A percentile compares a stretch with the other conserved stretches of the same genome.
Evolutionary conservation across 2,888 invertebrate species (phyloP).

Genomic region (Parthenolecanium corni): DNA sequence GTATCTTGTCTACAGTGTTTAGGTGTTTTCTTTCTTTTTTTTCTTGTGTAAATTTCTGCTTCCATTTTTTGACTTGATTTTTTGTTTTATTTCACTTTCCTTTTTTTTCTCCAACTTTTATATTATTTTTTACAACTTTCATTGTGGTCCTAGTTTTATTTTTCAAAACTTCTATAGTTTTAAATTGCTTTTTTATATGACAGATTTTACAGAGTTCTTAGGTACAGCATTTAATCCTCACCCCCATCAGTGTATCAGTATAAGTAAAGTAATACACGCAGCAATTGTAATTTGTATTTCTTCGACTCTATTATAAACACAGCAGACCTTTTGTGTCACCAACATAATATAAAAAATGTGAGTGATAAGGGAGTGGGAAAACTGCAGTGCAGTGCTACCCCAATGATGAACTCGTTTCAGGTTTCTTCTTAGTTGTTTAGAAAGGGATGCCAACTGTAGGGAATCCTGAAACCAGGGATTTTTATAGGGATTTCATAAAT

Average conservation of each 20-base stretch:
- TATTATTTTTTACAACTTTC: conserved; percentile 17
- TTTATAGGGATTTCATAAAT: no score
- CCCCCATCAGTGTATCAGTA: conserved; percentile 1
- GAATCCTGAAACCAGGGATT: no score
- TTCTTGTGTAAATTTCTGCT: neutral
- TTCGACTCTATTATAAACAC: no score
- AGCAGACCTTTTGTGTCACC: no score
- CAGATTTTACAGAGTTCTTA: conserved; percentile 17
- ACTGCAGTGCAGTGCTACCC: no score
- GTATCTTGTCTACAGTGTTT: conserved; percentile 19
- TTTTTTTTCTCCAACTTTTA: conserved; percentile 3
- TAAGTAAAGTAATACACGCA: no score
- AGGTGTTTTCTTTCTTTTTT: conserved; percentile 8
- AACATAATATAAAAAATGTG: no score
- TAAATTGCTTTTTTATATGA: conserved; percentile 20
- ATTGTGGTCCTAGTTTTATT: conserved; percentile 16
- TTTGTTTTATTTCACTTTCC: neutral
- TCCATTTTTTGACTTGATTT: neutral
- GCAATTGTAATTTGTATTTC: no score
- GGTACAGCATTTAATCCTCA: neutral
- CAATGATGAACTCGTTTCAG: no score
- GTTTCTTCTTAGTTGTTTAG: no score
- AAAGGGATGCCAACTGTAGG: no score
- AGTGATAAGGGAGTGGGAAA: no score
- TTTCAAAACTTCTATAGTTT: conserved; percentile 14